A percentile compares a stretch with the other conserved stretches of the same genome.
Evolutionary conservation across 2,797 vertebrate genomes (phyloP).

Genomic region (Gephyroberyx darwinii): DNA sequence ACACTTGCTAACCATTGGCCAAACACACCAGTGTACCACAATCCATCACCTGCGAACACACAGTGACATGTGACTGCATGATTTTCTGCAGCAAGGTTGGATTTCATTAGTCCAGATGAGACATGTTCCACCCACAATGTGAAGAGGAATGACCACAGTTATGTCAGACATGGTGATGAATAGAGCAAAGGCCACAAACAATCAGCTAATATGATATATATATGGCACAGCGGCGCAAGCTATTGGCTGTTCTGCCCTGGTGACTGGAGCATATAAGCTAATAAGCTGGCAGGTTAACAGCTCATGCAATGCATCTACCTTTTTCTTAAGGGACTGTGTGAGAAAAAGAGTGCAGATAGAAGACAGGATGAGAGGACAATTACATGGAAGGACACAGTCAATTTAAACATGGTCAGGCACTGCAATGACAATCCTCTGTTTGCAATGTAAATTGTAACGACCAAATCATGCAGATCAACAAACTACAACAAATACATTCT

Average conservation of each 20-base stretch:
- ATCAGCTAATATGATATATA: constrained; percentile 54
- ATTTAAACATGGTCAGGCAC: constrained; percentile 45
- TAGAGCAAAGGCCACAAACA: constrained; percentile 59
- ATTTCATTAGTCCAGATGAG: constrained; percentile 55
- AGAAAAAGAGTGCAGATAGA: constrained; percentile 74
- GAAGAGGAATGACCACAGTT: constrained; percentile 58
- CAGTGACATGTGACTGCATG: constrained; percentile 53
- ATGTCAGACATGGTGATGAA: constrained; percentile 57
- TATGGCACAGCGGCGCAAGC: constrained; percentile 67
- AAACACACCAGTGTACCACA: constrained; percentile 51
- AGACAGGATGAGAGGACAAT: constrained; percentile 77
- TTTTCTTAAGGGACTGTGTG: constrained; percentile 96
- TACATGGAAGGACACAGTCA: constrained; percentile 55
- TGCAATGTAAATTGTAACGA: constrained; percentile 58
- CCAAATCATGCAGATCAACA: constrained; percentile 54
- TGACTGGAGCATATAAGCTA: constrained; percentile 62
- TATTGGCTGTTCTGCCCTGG: constrained; percentile 71
- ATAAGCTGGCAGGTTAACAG: constrained; percentile 72
- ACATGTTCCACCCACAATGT: constrained; percentile 30
- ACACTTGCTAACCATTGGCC: constrained; percentile 25
- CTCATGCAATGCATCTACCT: constrained; percentile 88
- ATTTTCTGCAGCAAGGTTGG: constrained; percentile 43
- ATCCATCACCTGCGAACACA: constrained; percentile 67
- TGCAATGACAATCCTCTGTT: constrained; percentile 64
- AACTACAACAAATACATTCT: constrained; percentile 31